Conservation (phyloP, 1,140 invertebrate species). For the Caerostris extrusa region DNA sequence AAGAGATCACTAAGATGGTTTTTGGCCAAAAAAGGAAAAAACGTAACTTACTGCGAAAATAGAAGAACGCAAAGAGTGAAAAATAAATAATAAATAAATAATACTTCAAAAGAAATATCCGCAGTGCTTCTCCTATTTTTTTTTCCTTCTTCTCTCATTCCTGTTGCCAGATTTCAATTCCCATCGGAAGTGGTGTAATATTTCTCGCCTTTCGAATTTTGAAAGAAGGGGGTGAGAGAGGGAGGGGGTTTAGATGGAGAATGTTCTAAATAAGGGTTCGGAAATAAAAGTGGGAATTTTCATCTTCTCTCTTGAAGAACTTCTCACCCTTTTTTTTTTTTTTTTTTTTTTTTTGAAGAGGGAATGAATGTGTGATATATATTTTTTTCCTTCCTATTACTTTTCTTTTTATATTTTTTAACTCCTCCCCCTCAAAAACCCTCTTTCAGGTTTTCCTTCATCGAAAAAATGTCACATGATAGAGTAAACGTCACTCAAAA, state of each 20-base stretch:
- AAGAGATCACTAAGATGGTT: constrained; percentile 18
- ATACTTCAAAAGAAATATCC: background rate
- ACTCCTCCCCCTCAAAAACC: background rate
- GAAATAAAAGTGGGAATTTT: constrained; percentile 37
- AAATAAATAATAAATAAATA: too few species aligned
- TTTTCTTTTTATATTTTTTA: background rate
- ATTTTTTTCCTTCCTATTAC: background rate
- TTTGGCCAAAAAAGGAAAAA: background rate
- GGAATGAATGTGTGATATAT: background rate
- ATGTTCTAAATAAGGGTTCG: background rate
- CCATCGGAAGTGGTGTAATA: constrained; percentile 55
- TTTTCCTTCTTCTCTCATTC: background rate
- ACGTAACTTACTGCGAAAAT: constrained; percentile 10
- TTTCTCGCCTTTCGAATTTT: constrained; percentile 42
- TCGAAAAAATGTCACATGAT: background rate
- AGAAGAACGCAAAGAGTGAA: background rate
- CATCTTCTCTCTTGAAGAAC: constrained; percentile 15
- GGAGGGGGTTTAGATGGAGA: background rate
- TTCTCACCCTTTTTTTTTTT: constrained; percentile 2
- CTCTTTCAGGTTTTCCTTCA: background rate
- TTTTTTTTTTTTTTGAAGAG: too few species aligned
- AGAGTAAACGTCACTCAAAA: constrained; percentile 21
- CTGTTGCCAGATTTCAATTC: constrained; percentile 53
- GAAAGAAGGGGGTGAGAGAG: background rate
- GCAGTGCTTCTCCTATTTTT: background rate